Evolutionary conservation across 2,888 invertebrate genomes (phyloP), one percentile per base, ranked within the genome.

Genomic region (Sinohyriopsis cumingii): DNA sequence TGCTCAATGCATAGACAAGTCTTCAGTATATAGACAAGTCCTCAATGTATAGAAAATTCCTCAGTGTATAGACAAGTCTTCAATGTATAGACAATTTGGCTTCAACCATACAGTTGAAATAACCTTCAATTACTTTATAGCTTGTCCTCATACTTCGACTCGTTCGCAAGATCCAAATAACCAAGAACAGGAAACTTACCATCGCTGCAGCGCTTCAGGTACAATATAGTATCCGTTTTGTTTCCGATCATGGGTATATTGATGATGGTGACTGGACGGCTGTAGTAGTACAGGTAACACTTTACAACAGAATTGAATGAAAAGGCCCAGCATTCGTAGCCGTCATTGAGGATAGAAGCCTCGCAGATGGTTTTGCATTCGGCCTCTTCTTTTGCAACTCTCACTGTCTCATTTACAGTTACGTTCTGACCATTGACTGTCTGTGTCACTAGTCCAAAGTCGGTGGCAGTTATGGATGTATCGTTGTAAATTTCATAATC

Each of bases 261-360:
- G 3, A 72, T 25, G 6, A 74, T 20, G 28, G 64, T 59, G 15
- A 77, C 64, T 33, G 77, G 77, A 24, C 69, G 68, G 12, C 63
- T 71, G 65, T 77, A 77, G 64, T 77, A 77, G 60, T 74, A 77
- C 54, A 77, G 45, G 62, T 67, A 71, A 68, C 77, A 77, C 25
- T 45, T 76, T 55, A 73, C 76, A 15, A 55, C 45, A 3, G 72
- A 69, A 22, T 74, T 77, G 72, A 57, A 77, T 6, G 77, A 74
- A 33, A 77, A 74, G 7, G 74, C 77, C 77, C 77, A 77, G 59
- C 77, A 77, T 56, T 77, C 77, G 25, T 63, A 71, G 5, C 74
- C 77, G 55, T 74, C 77, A 59, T 70, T 72, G 15, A 77, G 68
- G n/a, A 77, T 24, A 15, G 77, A 77, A 63, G 74, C 74, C 15